Conservation (phyloP, 2,113 vertebrate genomes). For the Caracal caracal region DNA sequence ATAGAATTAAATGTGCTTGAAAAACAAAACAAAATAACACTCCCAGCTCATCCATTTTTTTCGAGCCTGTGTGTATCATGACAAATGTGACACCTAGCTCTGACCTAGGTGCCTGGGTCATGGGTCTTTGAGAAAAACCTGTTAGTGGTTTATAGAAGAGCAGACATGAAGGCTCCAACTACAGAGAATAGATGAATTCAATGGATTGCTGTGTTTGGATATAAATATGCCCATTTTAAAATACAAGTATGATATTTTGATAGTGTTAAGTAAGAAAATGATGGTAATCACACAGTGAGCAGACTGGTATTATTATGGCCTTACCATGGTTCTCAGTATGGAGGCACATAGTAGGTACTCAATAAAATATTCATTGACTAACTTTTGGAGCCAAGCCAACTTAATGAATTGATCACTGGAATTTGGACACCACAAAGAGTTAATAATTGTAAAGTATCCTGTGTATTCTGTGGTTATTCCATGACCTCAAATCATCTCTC, state of each 20-base stretch:
- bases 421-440: neutral
- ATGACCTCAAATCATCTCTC: neutral
- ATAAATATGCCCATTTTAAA: neutral
- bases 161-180: neutral
- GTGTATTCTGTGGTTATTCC: neutral
- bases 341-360: neutral
- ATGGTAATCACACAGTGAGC: neutral
- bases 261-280: neutral
- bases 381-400: neutral
- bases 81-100: neutral
- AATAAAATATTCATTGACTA: neutral
- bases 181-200: neutral
- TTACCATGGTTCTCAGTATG: neutral
- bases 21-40: neutral
- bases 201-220: neutral
- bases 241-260: neutral
- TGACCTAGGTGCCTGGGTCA: neutral
- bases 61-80: neutral
- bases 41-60: neutral
- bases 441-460: neutral
- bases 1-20: neutral
- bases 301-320: neutral
- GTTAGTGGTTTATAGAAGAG: neutral
- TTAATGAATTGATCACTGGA: neutral
- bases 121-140: neutral